These are phyloP conservation scores for Lacanobia wlatinum DNA, from an alignment of 2,888 invertebrate species.

Conservation along the genomic window DNA sequence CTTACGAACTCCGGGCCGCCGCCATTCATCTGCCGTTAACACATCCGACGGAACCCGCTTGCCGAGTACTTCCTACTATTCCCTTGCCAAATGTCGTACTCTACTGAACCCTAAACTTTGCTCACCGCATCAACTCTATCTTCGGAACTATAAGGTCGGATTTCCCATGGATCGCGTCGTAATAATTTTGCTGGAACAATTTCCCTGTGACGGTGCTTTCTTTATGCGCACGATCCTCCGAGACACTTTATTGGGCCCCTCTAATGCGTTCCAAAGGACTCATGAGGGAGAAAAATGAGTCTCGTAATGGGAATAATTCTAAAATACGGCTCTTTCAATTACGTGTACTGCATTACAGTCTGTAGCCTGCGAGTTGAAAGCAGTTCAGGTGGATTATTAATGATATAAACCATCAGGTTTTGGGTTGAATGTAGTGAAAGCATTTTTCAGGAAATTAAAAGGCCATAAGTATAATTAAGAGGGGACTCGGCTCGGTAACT, in stretches of 20 bases:
- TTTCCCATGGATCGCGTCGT: constrained; percentile 1
- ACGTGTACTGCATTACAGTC: constrained; percentile 42
- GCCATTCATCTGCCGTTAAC: constrained; percentile 70
- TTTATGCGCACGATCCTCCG: constrained; percentile 70
- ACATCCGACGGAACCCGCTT: constrained; percentile 74
- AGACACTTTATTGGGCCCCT: constrained; percentile 72
- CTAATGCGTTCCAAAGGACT: constrained; percentile 74
- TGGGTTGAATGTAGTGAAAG: neutral
- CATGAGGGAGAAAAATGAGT: constrained; percentile 65
- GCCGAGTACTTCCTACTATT: constrained; percentile 73
- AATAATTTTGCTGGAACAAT: constrained; percentile 56
- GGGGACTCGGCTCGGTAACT: no score
- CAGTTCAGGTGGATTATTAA: constrained; percentile 12
- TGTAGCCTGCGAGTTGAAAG: neutral
- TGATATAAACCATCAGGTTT: neutral
- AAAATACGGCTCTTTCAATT: constrained; percentile 59
- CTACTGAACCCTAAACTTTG: constrained; percentile 51
- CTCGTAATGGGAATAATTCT: constrained; percentile 61
- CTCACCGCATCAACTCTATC: constrained; percentile 11
- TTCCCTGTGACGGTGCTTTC: constrained; percentile 70
- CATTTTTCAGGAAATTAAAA: neutral
- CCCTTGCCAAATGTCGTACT: constrained; percentile 73
- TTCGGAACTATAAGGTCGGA: constrained; percentile 18
- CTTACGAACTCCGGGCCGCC: constrained; percentile 47
- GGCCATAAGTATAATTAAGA: no score